Evolutionary conservation across 2,113 vertebrate genomes (phyloP).

Genomic region (Nansenia antarctica): DNA sequence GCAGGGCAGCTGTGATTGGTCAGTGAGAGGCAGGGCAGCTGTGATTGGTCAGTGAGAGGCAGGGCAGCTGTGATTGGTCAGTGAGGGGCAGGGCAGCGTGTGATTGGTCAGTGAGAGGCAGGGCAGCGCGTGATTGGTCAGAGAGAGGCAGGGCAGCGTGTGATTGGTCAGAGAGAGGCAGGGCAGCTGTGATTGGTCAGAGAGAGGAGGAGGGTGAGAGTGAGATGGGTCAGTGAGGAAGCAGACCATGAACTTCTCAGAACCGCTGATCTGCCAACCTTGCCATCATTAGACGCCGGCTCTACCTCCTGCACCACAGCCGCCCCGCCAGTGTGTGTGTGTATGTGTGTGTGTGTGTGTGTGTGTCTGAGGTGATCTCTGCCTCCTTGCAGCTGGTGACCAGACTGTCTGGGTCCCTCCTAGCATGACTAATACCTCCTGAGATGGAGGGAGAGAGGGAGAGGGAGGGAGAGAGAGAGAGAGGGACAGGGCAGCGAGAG

Average conservation of each 20-base stretch:
- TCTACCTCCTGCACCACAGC: neutral
- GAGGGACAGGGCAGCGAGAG: too few relatives aligned
- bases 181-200: neutral
- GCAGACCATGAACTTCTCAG: neutral
- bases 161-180: conserved; percentile 24
- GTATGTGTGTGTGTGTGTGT: neutral
- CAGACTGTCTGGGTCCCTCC: too few relatives aligned
- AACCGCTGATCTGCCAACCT: neutral
- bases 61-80: too few relatives aligned
- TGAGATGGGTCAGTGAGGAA: conserved; percentile 28
- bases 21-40: neutral
- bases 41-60: neutral
- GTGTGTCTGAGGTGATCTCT: too few relatives aligned
- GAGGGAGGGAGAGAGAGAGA: too few relatives aligned
- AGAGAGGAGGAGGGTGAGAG: too few relatives aligned
- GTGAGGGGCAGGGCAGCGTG: too few relatives aligned
- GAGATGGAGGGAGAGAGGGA: too few relatives aligned
- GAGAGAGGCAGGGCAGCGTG: conserved; percentile 33
- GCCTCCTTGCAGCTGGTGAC: too few relatives aligned
- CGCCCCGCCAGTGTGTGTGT: neutral
- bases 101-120: too few relatives aligned
- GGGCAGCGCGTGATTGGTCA: neutral
- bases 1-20: conserved; percentile 42
- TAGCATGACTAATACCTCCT: too few relatives aligned
- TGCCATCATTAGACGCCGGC: neutral